Conservation (phyloP, 2,888 invertebrate genomes). For the Gerris lacustris region DNA sequence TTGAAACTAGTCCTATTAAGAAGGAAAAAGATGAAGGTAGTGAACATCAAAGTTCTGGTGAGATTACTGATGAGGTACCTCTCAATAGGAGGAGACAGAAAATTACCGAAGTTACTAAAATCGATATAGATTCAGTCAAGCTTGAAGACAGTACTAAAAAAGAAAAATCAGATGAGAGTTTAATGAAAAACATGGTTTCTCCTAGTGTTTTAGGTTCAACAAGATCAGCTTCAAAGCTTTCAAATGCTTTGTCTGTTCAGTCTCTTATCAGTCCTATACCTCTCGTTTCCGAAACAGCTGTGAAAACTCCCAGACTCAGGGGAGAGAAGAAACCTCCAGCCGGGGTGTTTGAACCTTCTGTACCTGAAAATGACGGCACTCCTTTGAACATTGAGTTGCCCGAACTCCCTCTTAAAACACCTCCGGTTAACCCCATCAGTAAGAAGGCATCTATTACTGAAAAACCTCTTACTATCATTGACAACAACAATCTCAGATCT, state of each 20-base stretch:
- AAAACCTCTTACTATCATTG: constrained; percentile 5
- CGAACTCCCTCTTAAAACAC: not conserved
- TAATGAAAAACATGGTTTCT: not conserved
- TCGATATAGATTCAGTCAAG: constrained; percentile 2
- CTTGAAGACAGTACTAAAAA: too few relatives aligned
- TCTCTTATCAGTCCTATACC: constrained; percentile 22
- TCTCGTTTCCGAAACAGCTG: constrained; percentile 16
- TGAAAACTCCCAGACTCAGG: constrained; percentile 25
- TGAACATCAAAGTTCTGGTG: not conserved
- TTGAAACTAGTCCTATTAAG: not conserved
- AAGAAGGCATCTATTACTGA: constrained; percentile 5
- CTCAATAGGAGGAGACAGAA: constrained; percentile 6
- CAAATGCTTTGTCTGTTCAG: not conserved
- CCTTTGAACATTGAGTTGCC: constrained; percentile 32
- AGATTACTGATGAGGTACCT: not conserved
- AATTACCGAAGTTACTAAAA: constrained; percentile 13
- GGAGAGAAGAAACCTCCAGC: constrained; percentile 42
- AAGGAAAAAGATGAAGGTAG: not conserved
- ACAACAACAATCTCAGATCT: constrained; percentile 15
- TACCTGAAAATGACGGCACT: constrained; percentile 4
- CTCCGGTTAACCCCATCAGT: constrained; percentile 13
- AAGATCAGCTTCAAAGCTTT: not conserved
- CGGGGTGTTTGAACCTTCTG: constrained; percentile 56
- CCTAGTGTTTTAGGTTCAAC: not conserved
- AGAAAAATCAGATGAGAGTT: too few relatives aligned